phyloP scores from a whole-genome alignment of 2,888 invertebrate species.

The Cosmia pyralina region DNA sequence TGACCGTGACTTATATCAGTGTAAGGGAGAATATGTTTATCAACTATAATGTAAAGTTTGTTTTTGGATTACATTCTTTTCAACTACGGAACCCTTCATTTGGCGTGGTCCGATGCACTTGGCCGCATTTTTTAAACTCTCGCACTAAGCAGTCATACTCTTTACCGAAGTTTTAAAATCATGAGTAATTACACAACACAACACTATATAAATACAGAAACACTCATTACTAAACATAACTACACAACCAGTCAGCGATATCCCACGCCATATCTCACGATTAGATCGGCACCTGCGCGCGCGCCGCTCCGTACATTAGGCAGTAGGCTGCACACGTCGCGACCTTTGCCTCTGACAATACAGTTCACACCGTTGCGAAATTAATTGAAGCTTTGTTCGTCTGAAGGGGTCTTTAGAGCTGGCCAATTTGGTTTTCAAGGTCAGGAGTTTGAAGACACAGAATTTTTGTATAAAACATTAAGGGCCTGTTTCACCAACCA shows the following conservation, averaged over 20 bases:
- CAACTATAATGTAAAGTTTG: too few relatives aligned
- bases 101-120: too few relatives aligned
- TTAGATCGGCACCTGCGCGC: conserved; percentile 54
- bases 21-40: too few relatives aligned
- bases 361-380: conserved; percentile 45
- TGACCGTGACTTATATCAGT: too few relatives aligned
- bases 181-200: conserved; percentile 9
- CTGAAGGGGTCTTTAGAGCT: conserved; percentile 5
- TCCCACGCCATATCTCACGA: conserved; percentile 50
- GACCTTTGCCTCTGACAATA: conserved; percentile 63
- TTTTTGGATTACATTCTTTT: too few relatives aligned
- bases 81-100: too few relatives aligned
- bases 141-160: not conserved
- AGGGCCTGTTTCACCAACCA: too few relatives aligned
- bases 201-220: not conserved
- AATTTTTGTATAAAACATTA: not conserved
- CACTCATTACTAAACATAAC: conserved; percentile 10
- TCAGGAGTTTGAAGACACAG: not conserved
- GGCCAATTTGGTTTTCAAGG: conserved; percentile 34
- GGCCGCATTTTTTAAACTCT: not conserved
- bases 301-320: conserved; percentile 39
- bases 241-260: conserved; percentile 24
- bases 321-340: conserved; percentile 50
- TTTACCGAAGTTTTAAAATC: not conserved
- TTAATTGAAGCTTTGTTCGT: conserved; percentile 54